Evolutionary conservation across 2,113 vertebrate species (phyloP), one percentile per base, ranked within the genome.

Genomic region (Tautogolabrus adspersus): DNA sequence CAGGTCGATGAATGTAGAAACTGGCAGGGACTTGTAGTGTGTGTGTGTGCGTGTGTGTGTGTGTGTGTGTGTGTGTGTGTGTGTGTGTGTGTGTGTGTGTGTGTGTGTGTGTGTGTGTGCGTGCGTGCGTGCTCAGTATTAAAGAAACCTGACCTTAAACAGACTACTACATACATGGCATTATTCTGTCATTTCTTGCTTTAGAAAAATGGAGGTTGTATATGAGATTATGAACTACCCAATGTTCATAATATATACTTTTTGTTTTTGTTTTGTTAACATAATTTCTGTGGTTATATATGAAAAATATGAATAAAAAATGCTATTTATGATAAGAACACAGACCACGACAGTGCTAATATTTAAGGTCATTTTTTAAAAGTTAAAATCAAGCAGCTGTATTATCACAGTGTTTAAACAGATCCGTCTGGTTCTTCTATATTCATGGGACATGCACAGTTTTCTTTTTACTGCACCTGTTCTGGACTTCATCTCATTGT

Each of bases 391-490:
- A 49, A 69, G 21, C 15, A 30, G n/a, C 44, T 16, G 13, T 21
- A 23, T 44, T 49, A 64, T 54, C 37, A 58, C 40, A 34, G n/a
- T 56, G 52, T 61, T 44, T 22, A 60, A 72, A 70, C 38, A 44
- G 59, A 59, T 71, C n/a, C 40, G 61, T 46, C 49, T 67, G 55
- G 3, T 49, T 65, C 47, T 66, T 61, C 10, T 61, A 16, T 61
- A 16, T 62, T 51, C 61, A 59, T 58, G 42, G 34, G 26, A 56
- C 71, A 44, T 74, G 66, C n/a, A n/a, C 6, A 52, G 49, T 21
- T 52, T 52, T 52, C 49, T 52, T 52, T 52, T 21, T 5, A n/a
- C 52, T 82, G 78, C 75, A 85, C 88, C 88, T 85, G 83, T 83
- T 79, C 63, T 69, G 44, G 44, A 70, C 52, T 65, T 64, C 72